Evolutionary conservation across 2,888 invertebrate genomes (phyloP).

Genomic region (Oligia fasciuncula): DNA sequence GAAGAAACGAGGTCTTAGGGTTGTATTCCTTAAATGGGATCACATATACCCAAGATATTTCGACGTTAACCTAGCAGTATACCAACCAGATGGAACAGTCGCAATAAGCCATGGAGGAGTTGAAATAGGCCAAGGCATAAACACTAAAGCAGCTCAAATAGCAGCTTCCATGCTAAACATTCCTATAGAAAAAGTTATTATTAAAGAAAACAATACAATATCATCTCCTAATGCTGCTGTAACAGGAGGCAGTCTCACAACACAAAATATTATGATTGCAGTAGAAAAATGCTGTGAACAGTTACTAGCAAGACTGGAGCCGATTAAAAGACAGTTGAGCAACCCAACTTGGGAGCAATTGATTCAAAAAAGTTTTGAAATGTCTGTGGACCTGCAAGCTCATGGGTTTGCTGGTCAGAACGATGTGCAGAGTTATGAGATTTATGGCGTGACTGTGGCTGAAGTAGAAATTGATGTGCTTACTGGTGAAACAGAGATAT

Average conservation of each 20-base stretch:
- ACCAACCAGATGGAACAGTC: conserved; percentile 89
- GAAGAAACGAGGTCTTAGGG: conserved; percentile 92
- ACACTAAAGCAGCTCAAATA: conserved; percentile 92
- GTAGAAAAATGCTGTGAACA: conserved; percentile 85
- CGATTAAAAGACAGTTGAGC: conserved; percentile 75
- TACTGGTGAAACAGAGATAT: conserved; percentile 91
- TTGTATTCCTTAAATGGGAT: conserved; percentile 90
- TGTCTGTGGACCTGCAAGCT: conserved; percentile 68
- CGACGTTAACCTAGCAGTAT: conserved; percentile 50
- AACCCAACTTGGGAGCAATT: conserved; percentile 86
- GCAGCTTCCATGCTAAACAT: conserved; percentile 91
- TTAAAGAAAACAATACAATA: conserved; percentile 91
- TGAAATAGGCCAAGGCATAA: conserved; percentile 93
- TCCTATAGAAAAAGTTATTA: conserved; percentile 90
- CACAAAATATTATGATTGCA: conserved; percentile 91
- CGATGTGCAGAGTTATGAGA: conserved; percentile 66
- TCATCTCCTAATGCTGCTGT: conserved; percentile 91
- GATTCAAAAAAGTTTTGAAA: conserved; percentile 82
- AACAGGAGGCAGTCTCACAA: conserved; percentile 92
- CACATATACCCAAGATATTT: conserved; percentile 61
- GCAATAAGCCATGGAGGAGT: conserved; percentile 91
- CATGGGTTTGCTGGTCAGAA: conserved; percentile 64
- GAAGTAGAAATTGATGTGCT: conserved; percentile 93
- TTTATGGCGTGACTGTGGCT: conserved; percentile 89
- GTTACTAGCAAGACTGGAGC: conserved; percentile 81